phyloP scores from a whole-genome alignment of 2,888 invertebrate species.

The Ophioninae sp. region DNA sequence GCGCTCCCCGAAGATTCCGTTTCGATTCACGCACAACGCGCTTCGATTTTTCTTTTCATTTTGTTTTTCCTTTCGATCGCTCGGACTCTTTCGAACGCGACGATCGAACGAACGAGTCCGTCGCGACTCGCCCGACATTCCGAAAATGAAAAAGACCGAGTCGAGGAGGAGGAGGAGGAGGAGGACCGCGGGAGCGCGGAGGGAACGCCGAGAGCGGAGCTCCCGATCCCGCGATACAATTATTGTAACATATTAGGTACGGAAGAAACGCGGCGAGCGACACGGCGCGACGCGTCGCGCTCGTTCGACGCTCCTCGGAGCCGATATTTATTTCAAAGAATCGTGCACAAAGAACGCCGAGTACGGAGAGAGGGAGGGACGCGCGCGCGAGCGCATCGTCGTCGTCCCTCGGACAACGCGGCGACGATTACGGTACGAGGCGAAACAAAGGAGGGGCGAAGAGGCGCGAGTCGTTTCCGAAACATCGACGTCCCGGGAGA shows the following conservation, averaged over 20 bases:
- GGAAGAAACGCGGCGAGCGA: constrained; percentile 41
- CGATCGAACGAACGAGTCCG: constrained; percentile 51
- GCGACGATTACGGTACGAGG: constrained; percentile 2
- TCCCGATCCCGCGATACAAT: constrained; percentile 11
- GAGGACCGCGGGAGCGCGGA: background rate
- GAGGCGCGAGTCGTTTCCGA: background rate
- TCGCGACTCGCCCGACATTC: constrained; percentile 64
- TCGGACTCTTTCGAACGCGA: constrained; percentile 6
- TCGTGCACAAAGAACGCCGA: constrained; percentile 23
- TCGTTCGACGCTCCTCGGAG: constrained; percentile 35
- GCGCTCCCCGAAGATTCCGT: constrained; percentile 57
- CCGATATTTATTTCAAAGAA: constrained; percentile 30
- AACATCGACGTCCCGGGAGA: background rate
- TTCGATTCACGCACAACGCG: constrained; percentile 72
- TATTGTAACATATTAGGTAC: constrained; percentile 21
- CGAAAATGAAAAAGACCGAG: constrained; percentile 51
- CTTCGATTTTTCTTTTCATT: constrained; percentile 63
- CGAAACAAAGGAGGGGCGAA: constrained; percentile 8
- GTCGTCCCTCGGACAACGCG: background rate
- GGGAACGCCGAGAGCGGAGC: constrained; percentile 5
- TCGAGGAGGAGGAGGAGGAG: background rate
- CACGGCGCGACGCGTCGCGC: constrained; percentile 31
- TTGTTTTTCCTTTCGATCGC: background rate
- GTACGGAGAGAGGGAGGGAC: background rate
- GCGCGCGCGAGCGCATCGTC: background rate